These are phyloP conservation scores for Chironex yamaguchii DNA, from an alignment of 30 jellyfish, hydroid and myxozoan species.

Conservation along the genomic window DNA sequence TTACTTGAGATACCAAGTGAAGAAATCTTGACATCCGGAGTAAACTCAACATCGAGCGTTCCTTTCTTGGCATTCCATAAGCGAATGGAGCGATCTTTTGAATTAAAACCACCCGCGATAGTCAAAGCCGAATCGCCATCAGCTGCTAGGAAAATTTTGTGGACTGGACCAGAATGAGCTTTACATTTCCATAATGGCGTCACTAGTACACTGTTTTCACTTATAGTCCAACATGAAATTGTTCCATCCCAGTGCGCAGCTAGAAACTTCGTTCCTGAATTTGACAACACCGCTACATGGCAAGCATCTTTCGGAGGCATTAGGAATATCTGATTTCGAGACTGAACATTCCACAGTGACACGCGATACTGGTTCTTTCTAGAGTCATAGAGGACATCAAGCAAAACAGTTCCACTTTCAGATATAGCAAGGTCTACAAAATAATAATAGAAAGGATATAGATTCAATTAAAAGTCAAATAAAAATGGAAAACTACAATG, in stretches of 20 bases:
- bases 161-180: slow-evolving; percentile 60
- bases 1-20: slow-evolving; percentile 27
- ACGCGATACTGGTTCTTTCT: slow-evolving; percentile 8
- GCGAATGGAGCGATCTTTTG: slow-evolving; percentile 76
- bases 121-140: slow-evolving; percentile 16
- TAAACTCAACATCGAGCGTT: slow-evolving; percentile 30
- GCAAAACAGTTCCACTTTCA: slow-evolving; percentile 28
- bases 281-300: too few species aligned
- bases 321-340: too few species aligned
- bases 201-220: too few species aligned
- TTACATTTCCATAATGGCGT: too few species aligned
- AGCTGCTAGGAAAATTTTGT: slow-evolving; percentile 23
- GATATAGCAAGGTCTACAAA: slow-evolving; percentile 22
- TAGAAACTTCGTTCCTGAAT: too few species aligned
- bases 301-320: too few species aligned
- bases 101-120: slow-evolving; percentile 69
- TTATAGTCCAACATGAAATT: too few species aligned
- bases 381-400: slow-evolving; percentile 46
- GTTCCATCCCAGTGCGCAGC: too few species aligned
- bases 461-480: too few species aligned
- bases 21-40: slow-evolving; percentile 70
- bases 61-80: slow-evolving; percentile 66
- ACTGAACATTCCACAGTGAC: slow-evolving; percentile 34
- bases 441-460: too few species aligned
- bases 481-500: too few species aligned